Evolutionary conservation across 1,140 invertebrate species (phyloP).

Genomic region (Spodoptera frugiperda): DNA sequence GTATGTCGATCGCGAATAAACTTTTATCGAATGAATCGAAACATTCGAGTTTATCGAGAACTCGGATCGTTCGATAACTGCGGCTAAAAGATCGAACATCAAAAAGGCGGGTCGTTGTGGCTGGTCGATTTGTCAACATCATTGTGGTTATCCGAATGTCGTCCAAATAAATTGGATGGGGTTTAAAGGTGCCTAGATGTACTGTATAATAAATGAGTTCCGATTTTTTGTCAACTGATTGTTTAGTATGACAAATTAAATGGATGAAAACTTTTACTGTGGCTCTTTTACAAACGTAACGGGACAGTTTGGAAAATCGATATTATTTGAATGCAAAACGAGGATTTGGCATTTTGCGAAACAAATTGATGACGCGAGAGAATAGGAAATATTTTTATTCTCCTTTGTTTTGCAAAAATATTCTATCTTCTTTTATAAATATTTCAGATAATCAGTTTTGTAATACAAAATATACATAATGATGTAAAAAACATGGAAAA

Average conservation of each 20-base stretch:
- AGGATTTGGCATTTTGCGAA: too few species aligned
- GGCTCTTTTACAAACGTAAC: too few species aligned
- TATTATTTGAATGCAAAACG: too few species aligned
- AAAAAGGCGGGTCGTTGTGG: conserved; percentile 72
- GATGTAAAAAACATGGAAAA: too few species aligned
- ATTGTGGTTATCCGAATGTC: conserved; percentile 80
- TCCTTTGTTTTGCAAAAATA: too few species aligned
- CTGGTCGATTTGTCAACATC: conserved; percentile 84
- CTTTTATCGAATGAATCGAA: conserved; percentile 30
- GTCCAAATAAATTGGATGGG: conserved; percentile 81
- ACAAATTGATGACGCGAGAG: neutral
- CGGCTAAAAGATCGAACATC: conserved; percentile 76
- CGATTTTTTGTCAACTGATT: neutral
- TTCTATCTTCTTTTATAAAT: too few species aligned
- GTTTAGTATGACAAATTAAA: too few species aligned
- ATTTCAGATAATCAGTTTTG: too few species aligned
- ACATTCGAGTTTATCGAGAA: conserved; percentile 28
- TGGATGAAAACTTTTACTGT: too few species aligned
- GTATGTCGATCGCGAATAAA: neutral
- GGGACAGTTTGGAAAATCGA: too few species aligned
- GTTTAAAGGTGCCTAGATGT: conserved; percentile 65
- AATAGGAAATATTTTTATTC: neutral
- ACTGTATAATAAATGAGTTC: conserved; percentile 49
- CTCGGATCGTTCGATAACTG: conserved; percentile 60
- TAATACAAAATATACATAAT: too few species aligned